Evolutionary conservation across 2,113 vertebrate genomes (phyloP), one percentile per base, ranked within the genome.

Genomic region (Ceyx margarethae): DNA sequence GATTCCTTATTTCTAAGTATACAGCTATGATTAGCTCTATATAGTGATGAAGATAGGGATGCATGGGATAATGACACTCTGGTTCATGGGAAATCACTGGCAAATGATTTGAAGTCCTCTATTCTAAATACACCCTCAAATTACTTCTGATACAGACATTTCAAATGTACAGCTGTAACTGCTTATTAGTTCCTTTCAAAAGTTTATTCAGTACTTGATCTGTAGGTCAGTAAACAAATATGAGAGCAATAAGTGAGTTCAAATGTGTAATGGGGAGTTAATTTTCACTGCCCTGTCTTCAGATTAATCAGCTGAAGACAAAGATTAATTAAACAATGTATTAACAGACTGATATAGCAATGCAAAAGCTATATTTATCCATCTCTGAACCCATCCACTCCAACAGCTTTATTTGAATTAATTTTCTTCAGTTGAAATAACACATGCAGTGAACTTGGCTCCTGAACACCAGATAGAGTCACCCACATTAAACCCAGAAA

Each of bases 311-410:
- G 45, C 6, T 95, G 79, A 91, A 45, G 28, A 93, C 93, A 97
- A 96, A 96, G 91, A 96, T 95, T 87, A 96, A 97, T 96, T 93
- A 93, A 96, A 95, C 60, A 93, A 91, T 86, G 56, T 87, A 94
- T 93, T 85, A 94, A 58, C 3, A 3, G 26, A 87, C 60, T 71
- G 84, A 91, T 87, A 82, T 31, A 95, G 90, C 85, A 95, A 87
- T 94, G 88, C 37, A 76, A 68, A 84, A 95, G 72, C 31, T 89
- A 13, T 95, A 88, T 95, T 95, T 96, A 92, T 92, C 91, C 90
- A 5, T 80, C 84, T 91, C 92, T 78, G 66, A 95, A 77, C 91
- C 26, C 60, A 87, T 91, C 80, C 89, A 78, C 33, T 92, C 61
- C 91, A 87, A 80, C 54, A 91, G 75, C 37, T 95, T 89, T 86